phyloP scores from a whole-genome alignment of 2,888 invertebrate genomes.

The Aphodius granarius region DNA sequence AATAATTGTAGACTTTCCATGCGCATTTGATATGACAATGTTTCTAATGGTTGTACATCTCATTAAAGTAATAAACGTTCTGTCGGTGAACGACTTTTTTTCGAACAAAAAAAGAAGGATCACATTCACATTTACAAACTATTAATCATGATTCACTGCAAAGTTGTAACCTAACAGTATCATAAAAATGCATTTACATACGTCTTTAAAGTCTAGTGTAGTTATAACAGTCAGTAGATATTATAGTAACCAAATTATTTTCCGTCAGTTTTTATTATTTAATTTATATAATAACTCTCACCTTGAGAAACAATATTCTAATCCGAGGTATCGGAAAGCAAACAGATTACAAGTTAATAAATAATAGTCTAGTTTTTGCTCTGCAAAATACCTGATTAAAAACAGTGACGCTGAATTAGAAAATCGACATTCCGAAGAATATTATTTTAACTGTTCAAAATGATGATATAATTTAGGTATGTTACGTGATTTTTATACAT shows the following conservation, averaged over 20 bases:
- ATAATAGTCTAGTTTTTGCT: too few species aligned
- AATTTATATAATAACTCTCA: neutral
- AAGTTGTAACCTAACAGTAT: too few species aligned
- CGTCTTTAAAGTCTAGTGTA: neutral
- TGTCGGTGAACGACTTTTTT: neutral
- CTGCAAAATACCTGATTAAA: neutral
- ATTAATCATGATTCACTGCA: too few species aligned
- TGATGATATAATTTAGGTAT: neutral
- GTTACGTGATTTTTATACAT: neutral
- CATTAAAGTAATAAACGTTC: neutral
- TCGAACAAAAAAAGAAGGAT: neutral
- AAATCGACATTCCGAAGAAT: neutral
- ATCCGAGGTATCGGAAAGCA: neutral
- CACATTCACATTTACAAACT: neutral
- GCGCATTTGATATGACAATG: neutral
- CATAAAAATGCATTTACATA: too few species aligned
- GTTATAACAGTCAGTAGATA: neutral
- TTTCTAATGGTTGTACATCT: neutral
- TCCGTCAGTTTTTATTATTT: neutral
- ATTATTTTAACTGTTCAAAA: neutral
- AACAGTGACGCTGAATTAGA: neutral
- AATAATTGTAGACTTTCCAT: neutral
- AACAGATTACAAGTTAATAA: neutral
- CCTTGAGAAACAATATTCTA: neutral
- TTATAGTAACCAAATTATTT: neutral